phyloP scores from a whole-genome alignment of 2,888 invertebrate species.

The Heliconius hortense region DNA sequence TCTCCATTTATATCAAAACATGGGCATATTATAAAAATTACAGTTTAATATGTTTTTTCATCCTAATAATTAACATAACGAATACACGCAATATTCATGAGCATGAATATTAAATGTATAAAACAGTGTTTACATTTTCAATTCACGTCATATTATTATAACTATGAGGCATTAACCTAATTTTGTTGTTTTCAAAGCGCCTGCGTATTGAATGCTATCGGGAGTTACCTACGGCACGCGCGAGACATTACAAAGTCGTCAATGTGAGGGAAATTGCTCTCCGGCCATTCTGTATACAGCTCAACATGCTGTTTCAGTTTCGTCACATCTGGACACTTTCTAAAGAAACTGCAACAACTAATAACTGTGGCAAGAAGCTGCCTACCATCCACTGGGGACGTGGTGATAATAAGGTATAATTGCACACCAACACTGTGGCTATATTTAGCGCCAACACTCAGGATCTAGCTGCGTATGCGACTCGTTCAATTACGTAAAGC shows the following conservation, averaged over 20 bases:
- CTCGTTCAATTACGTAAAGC: slow-evolving; percentile 81
- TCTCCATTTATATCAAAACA: not conserved
- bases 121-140: slow-evolving; percentile 12
- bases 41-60: not conserved
- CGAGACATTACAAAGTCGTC: slow-evolving; percentile 68
- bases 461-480: slow-evolving; percentile 78
- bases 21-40: not conserved
- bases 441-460: slow-evolving; percentile 79
- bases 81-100: not conserved
- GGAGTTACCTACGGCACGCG: slow-evolving; percentile 66
- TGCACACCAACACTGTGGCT: slow-evolving; percentile 75
- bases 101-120: not conserved
- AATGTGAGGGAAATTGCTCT: slow-evolving; percentile 64
- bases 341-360: slow-evolving; percentile 74
- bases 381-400: slow-evolving; percentile 77
- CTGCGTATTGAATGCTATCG: slow-evolving; percentile 36
- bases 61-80: not conserved
- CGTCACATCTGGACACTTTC: slow-evolving; percentile 78
- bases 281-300: slow-evolving; percentile 66
- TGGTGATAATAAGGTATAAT: slow-evolving; percentile 81
- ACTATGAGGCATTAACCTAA: slow-evolving; percentile 35
- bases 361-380: slow-evolving; percentile 64
- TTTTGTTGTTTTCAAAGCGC: slow-evolving; percentile 35
- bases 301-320: slow-evolving; percentile 70
- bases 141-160: slow-evolving; percentile 20